Base-by-base conservation (phyloP, 2,888 invertebrate genomes). In the Macaria liturata region DNA sequence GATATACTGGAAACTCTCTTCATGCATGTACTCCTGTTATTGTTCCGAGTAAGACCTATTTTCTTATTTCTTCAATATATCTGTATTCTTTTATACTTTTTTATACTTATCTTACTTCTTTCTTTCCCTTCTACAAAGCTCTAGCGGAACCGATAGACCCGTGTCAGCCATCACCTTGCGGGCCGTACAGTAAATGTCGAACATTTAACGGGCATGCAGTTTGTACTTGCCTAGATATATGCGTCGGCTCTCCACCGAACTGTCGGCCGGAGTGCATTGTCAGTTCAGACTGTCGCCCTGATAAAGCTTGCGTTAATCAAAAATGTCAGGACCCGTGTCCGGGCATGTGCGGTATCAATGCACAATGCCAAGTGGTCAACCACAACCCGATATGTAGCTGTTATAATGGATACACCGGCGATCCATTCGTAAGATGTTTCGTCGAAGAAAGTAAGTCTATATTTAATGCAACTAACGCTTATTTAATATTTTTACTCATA, bases 381-480 rank as follows among this genome's bases (percentile, higher is more conserved):
- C 97, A 97, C 79, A 96, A 95, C 77, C 96, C 96, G 3, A 94
- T 96, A 71, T 96, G 96, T 84, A 95, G 95, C 78, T 97, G 96
- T 76, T 90, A 94, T 42, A 86, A 86, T 50, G 94, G 94, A 56
- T 95, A 93, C 71, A 92, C 94, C 40, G 97, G 97, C 52, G 96
- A 97, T 92, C 96, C 96, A 30, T 96, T 96, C 75, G 93, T 93
- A 69, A 94, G 94, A 83, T 96, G 96, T 84, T 84, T 89, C 70
- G 76, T 87, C 74, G 93, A 93, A 78, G 92, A 93, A 86, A 93
- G 94, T 95, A 94, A 94, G 94, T 91, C 74, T 67, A 51, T 37
- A 37, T 37, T 37, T 37, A 6, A 2, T 6, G 34, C 5, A 20
- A 20, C 20, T 20, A 20, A 20, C 20, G 20, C 20, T 20, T 20